These are phyloP conservation scores for Pasiphila rectangulata DNA, from an alignment of 2,888 invertebrate species.

Conservation along the genomic window DNA sequence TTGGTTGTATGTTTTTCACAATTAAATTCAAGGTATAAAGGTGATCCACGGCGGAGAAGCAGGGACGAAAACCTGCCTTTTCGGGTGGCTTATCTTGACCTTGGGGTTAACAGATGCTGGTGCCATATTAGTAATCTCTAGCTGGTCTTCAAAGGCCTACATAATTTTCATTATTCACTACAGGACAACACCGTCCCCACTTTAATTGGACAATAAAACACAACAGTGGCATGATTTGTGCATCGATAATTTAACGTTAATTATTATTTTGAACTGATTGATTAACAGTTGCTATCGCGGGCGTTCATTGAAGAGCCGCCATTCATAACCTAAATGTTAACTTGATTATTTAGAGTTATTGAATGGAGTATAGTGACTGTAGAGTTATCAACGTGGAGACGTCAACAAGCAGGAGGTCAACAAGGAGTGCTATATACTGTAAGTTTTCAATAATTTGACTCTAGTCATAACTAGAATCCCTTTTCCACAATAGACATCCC, in stretches of 20 bases:
- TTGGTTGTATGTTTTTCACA: too few relatives aligned
- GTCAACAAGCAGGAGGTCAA: too few relatives aligned
- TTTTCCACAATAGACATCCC: too few relatives aligned
- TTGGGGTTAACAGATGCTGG: too few relatives aligned
- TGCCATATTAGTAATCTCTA: too few relatives aligned
- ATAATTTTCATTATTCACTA: conserved; percentile 16
- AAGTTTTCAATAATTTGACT: too few relatives aligned
- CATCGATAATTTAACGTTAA: conserved; percentile 56
- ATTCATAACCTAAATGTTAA: conserved; percentile 47
- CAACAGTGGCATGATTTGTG: conserved; percentile 55
- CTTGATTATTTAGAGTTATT: conserved; percentile 19
- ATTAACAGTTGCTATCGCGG: conserved; percentile 52
- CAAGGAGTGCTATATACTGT: too few relatives aligned
- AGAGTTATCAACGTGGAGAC: background rate
- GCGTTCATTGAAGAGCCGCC: conserved; percentile 42
- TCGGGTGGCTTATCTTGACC: too few relatives aligned
- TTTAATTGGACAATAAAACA: conserved; percentile 66
- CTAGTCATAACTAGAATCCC: too few relatives aligned
- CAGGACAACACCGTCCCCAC: conserved; percentile 39
- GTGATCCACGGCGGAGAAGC: too few relatives aligned
- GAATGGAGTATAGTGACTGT: conserved; percentile 11
- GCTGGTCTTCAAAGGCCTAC: background rate
- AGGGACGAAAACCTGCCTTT: too few relatives aligned
- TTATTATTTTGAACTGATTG: conserved; percentile 68
- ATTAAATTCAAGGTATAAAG: too few relatives aligned